Conservation (phyloP, 2,888 invertebrate species). For the Leucoptera coffeella region DNA sequence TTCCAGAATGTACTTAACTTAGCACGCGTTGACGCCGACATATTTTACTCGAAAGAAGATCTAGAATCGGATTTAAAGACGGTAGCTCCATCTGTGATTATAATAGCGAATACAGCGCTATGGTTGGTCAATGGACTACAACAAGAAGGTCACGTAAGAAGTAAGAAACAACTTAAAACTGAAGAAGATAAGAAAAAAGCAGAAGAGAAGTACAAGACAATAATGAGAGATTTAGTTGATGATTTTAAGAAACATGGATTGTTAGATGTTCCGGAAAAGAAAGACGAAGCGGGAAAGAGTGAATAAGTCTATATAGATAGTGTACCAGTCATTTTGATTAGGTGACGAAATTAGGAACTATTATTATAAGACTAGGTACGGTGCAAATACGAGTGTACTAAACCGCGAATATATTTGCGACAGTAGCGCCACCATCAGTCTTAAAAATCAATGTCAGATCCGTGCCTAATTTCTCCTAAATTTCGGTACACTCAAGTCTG, state of each 20-base stretch:
- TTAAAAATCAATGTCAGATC: no score
- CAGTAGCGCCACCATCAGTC: no score
- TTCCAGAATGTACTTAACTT: slow-evolving; percentile 13
- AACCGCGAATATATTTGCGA: no score
- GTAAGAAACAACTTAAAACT: slow-evolving; percentile 17
- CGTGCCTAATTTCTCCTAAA: no score
- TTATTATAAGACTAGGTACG: no score
- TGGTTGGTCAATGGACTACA: slow-evolving; percentile 34
- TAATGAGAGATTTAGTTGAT: slow-evolving; percentile 22
- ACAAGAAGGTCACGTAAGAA: slow-evolving; percentile 32
- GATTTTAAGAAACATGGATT: slow-evolving; percentile 23
- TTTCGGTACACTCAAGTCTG: no score
- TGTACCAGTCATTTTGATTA: no score
- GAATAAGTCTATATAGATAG: no score
- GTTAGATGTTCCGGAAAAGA: no score
- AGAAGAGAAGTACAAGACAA: slow-evolving; percentile 15
- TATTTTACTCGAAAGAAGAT: slow-evolving; percentile 16
- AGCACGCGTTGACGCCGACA: slow-evolving; percentile 11
- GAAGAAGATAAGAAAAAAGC: slow-evolving; percentile 17
- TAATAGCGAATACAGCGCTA: slow-evolving; percentile 30
- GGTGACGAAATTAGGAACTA: no score
- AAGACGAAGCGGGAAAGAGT: no score
- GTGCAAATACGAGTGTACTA: no score
- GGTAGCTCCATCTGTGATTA: slow-evolving; percentile 27
- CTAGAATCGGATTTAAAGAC: slow-evolving; percentile 22